Base-by-base conservation (phyloP, 1,140 invertebrate genomes). In the Penaeus japonicus region DNA sequence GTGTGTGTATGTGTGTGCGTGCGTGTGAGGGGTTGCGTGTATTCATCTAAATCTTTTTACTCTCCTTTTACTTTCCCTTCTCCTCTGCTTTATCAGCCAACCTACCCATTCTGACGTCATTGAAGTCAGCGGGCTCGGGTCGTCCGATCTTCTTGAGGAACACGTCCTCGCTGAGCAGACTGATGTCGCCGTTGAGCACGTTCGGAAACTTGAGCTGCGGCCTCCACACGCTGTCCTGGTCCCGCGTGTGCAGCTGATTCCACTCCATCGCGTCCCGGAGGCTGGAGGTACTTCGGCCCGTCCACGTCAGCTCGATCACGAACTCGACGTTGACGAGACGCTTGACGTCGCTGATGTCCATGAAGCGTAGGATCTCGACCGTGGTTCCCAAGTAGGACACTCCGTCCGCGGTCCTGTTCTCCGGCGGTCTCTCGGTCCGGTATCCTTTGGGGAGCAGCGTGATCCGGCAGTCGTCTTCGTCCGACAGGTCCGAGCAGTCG, bases 401-500 rank as follows among this genome's bases (percentile, higher is more conserved):
- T 12, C 32, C 24, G 24, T 27, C 57, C 2, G 10, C n/a, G 2
- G 65, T n/a, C 0, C 7, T 24, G 53, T 82, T 89, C 81, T 32
- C 24, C 15, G 89, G 89, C n/a, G 84, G 75, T 47, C 80, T 78
- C 39, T 55, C 53, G 22, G 59, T 47, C 12, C 84, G 65, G 54
- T 89, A 89, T 17, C 89, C 79, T 12, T 22, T 27, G 22, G 89
- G 89, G 53, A 82, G 20, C 4, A 83, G 78, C 20, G 86, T n/a
- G 32, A 86, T 59, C 24, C 22, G 22, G 57, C 90, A 90, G 79
- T 89, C 53, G 35, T 75, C 53, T 79, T 90, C 90, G 75, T 90
- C 90, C 18, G 87, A 89, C 47, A 80, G 84, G 79, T 90, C 90
- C 12, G 78, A 22, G 65, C 90, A 90, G 84, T 90, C 80, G n/a